These are phyloP conservation scores for Glossosoma conforme DNA, from an alignment of 1,140 invertebrate genomes.

Conservation along the genomic window DNA sequence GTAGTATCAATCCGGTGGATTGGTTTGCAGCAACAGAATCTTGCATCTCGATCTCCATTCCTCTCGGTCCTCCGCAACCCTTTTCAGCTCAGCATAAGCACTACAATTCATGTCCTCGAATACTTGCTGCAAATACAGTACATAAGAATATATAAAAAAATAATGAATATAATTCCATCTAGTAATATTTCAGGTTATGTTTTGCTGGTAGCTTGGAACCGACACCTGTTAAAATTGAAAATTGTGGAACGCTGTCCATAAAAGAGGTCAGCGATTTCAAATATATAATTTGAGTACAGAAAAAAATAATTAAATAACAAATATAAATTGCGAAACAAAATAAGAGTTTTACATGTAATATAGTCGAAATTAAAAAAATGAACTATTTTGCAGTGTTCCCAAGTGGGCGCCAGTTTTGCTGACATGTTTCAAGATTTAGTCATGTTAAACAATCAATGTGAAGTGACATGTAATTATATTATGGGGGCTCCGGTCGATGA, in stretches of 20 bases:
- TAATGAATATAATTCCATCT: neutral
- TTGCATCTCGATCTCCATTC: too few species aligned
- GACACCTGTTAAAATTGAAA: slow-evolving; percentile 40
- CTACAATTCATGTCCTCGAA: too few species aligned
- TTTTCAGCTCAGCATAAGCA: too few species aligned
- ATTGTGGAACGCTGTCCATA: slow-evolving; percentile 41
- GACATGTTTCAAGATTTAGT: slow-evolving; percentile 61
- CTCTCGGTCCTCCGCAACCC: too few species aligned
- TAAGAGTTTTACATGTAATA: too few species aligned
- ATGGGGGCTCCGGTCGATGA: slow-evolving; percentile 61
- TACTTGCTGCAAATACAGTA: too few species aligned
- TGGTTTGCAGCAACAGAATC: too few species aligned
- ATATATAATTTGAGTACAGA: neutral
- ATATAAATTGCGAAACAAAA: too few species aligned
- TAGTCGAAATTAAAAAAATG: neutral
- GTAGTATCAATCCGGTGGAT: too few species aligned
- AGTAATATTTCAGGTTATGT: slow-evolving; percentile 19
- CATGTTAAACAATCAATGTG: slow-evolving; percentile 60
- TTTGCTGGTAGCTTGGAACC: slow-evolving; percentile 36
- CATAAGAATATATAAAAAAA: neutral
- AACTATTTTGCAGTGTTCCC: slow-evolving; percentile 43
- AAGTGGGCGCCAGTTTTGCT: slow-evolving; percentile 57
- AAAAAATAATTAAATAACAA: neutral
- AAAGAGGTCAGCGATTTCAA: slow-evolving; percentile 38
- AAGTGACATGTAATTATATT: slow-evolving; percentile 61